Percentiles rank a stretch among this genome's conserved stretches.
Evolutionary conservation across 2,888 invertebrate species (phyloP).

Genomic region (Drosophila algonquin): DNA sequence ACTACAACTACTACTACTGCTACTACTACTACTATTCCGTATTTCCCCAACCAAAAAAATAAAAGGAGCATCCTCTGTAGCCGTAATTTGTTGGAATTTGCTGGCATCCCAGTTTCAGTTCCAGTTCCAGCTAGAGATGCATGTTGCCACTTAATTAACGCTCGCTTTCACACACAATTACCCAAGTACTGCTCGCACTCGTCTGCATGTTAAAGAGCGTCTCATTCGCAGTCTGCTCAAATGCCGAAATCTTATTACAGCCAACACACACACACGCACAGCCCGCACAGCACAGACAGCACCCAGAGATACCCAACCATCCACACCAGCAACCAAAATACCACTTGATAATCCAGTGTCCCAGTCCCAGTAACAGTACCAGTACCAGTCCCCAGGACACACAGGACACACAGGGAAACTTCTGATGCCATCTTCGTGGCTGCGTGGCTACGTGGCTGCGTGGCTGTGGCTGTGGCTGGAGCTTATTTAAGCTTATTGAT

Average conservation of each 20-base stretch:
- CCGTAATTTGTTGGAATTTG: constrained; percentile 14
- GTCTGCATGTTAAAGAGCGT: constrained; percentile 23
- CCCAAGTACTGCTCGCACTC: background rate
- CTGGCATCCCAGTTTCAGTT: constrained; percentile 13
- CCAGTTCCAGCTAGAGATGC: constrained; percentile 27
- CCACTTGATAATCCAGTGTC: constrained; percentile 24
- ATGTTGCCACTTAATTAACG: constrained; percentile 43
- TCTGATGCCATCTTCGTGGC: constrained; percentile 55
- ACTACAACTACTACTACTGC: background rate
- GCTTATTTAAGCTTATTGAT: constrained; percentile 74
- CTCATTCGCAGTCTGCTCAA: constrained; percentile 7
- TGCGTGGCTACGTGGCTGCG: constrained; percentile 20
- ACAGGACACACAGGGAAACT: constrained; percentile 55
- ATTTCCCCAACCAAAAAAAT: background rate
- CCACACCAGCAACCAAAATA: constrained; percentile 21
- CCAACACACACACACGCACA: constrained; percentile 9
- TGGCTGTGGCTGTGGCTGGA: constrained; percentile 49
- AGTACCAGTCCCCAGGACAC: constrained; percentile 36
- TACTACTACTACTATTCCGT: background rate
- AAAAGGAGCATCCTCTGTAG: constrained; percentile 3
- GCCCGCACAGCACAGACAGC: no score
- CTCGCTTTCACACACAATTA: constrained; percentile 23
- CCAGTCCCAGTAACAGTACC: constrained; percentile 11
- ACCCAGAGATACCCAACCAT: background rate
- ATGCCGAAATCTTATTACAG: constrained; percentile 42